Evolutionary conservation across 2,797 vertebrate species (phyloP).

Genomic region (Pangasius djambal): DNA sequence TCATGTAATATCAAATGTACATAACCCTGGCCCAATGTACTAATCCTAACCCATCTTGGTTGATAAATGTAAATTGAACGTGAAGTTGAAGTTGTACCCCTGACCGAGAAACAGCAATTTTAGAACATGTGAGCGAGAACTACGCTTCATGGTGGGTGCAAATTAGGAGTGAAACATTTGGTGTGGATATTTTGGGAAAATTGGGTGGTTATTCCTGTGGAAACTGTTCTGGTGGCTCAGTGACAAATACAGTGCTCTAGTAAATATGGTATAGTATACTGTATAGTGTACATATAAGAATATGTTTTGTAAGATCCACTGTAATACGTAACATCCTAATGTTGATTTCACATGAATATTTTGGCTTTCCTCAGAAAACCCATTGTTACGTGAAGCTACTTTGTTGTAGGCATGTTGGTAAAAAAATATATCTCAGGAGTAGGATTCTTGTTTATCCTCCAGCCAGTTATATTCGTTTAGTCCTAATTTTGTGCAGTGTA

Average conservation of each 20-base stretch:
- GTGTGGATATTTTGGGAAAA: neutral
- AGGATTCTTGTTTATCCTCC: neutral
- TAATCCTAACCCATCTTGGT: neutral
- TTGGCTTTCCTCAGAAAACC: neutral
- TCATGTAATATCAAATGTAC: too few relatives aligned
- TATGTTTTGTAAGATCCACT: neutral
- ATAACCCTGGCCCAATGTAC: too few relatives aligned
- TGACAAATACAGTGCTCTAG: neutral
- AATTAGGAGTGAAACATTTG: neutral
- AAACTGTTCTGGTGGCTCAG: neutral
- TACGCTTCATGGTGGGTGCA: neutral
- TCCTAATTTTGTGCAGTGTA: conserved; percentile 7
- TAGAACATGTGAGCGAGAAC: neutral
- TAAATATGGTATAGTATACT: neutral
- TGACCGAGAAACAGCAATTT: neutral
- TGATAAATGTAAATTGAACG: neutral
- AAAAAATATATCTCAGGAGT: neutral
- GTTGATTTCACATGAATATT: neutral
- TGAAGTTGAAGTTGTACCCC: neutral
- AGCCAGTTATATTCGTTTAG: conserved; percentile 3
- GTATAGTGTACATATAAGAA: too few relatives aligned
- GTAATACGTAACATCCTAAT: neutral
- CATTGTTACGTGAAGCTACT: neutral
- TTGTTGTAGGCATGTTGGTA: neutral
- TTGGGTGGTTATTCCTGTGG: neutral